A percentile compares a stretch with the other conserved stretches of the same genome.
Conservation (phyloP, 1,140 invertebrate species). For the Drosophila melanogaster region Release_6_plus_ISO1_MT NT_033777.3:15420501-15421000, state of each 20-base stretch:
- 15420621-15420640: constrained; percentile 48
- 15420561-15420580: constrained; percentile 66
- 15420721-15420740: neutral
- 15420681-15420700: constrained; percentile 1
- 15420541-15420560: constrained; percentile 64
- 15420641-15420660: constrained; percentile 37
- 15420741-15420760: constrained; percentile 8
- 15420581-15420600: constrained; percentile 60
- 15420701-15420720: constrained; percentile 3
- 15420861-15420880: constrained; percentile 9
- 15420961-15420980: too few species aligned
- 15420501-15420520: constrained; percentile 51
- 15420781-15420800: constrained; percentile 11
- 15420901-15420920: constrained; percentile 11
- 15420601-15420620: constrained; percentile 70
- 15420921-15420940: neutral
- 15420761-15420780: constrained; percentile 10
- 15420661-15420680: constrained; percentile 23
- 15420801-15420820: neutral
- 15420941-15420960: too few species aligned
- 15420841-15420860: neutral
- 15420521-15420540: constrained; percentile 65
- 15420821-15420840: constrained; percentile 20
- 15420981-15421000: too few species aligned
- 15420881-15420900: neutral